Evolutionary conservation across 2,888 invertebrate genomes (phyloP).

Genomic region (Lasioglossum calceatum): DNA sequence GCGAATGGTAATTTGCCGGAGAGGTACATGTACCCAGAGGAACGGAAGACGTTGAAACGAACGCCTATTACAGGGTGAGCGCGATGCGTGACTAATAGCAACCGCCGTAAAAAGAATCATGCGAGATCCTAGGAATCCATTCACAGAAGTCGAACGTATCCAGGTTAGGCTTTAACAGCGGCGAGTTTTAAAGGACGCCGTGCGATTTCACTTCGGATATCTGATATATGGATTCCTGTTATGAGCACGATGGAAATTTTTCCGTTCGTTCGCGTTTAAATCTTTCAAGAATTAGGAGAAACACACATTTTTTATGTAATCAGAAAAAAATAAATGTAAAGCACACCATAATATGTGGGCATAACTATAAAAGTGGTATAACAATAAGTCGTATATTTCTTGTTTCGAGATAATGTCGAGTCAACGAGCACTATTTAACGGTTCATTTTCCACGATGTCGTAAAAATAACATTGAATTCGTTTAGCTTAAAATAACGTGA

Average conservation of each 20-base stretch:
- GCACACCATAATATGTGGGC: no score
- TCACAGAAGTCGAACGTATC: conserved; percentile 61
- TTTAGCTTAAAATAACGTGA: no score
- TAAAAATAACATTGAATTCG: no score
- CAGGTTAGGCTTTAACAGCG: conserved; percentile 47
- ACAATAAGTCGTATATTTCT: no score
- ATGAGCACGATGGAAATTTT: background rate
- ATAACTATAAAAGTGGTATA: no score
- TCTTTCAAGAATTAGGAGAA: no score
- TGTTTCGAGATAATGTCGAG: no score
- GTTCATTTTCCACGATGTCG: no score
- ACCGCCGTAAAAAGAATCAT: conserved; percentile 57
- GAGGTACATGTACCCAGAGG: conserved; percentile 14
- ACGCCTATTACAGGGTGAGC: conserved; percentile 54
- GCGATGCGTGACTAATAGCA: conserved; percentile 65
- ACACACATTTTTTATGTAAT: no score
- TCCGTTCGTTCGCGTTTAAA: background rate
- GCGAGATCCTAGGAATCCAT: conserved; percentile 62
- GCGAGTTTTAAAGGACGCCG: conserved; percentile 46
- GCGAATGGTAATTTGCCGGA: conserved; percentile 11
- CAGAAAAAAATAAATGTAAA: no score
- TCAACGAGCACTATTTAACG: no score
- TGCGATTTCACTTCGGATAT: conserved; percentile 30
- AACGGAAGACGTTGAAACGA: conserved; percentile 56
- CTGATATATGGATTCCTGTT: background rate